These are phyloP conservation scores for Hafferia zeledoni DNA, from an alignment of 2,797 vertebrate genomes.

Conservation along the genomic window DNA sequence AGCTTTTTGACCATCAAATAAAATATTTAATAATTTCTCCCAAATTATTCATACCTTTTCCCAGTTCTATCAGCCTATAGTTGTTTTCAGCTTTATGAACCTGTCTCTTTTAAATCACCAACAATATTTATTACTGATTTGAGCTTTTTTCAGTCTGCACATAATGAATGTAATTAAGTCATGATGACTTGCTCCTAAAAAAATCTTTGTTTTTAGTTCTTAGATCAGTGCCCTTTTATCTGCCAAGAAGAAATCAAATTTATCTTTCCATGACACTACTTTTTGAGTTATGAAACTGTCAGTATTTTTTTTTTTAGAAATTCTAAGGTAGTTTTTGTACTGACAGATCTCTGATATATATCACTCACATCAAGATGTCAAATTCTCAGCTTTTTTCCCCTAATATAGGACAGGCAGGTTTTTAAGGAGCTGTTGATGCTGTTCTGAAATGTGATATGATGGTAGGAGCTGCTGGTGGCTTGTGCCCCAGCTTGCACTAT, in stretches of 20 bases:
- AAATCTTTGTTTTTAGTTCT: slow-evolving; percentile 26
- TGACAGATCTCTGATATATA: neutral
- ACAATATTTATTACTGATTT: slow-evolving; percentile 19
- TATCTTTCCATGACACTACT: neutral
- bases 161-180: slow-evolving; percentile 38
- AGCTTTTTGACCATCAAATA: slow-evolving; percentile 38
- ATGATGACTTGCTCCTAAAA: slow-evolving; percentile 13
- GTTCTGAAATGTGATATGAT: neutral
- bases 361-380: slow-evolving; percentile 19
- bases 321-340: slow-evolving; percentile 21
- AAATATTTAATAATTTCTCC: slow-evolving; percentile 62
- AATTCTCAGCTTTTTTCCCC: neutral
- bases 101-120: slow-evolving; percentile 30
- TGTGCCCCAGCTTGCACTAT: neutral
- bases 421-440: slow-evolving; percentile 11
- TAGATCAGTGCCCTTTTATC: slow-evolving; percentile 47
- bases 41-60: slow-evolving; percentile 48
- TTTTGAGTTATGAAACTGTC: slow-evolving; percentile 30
- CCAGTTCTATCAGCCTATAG: neutral
- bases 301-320: neutral
- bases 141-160: neutral
- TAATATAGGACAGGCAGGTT: slow-evolving; percentile 2
- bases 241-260: slow-evolving; percentile 34
- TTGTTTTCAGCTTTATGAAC: slow-evolving; percentile 42
- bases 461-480: neutral